Percentiles rank a stretch among this genome's conserved stretches.
Evolutionary conservation across 2,888 invertebrate species (phyloP).

Genomic region (Thymelicus lineola): DNA sequence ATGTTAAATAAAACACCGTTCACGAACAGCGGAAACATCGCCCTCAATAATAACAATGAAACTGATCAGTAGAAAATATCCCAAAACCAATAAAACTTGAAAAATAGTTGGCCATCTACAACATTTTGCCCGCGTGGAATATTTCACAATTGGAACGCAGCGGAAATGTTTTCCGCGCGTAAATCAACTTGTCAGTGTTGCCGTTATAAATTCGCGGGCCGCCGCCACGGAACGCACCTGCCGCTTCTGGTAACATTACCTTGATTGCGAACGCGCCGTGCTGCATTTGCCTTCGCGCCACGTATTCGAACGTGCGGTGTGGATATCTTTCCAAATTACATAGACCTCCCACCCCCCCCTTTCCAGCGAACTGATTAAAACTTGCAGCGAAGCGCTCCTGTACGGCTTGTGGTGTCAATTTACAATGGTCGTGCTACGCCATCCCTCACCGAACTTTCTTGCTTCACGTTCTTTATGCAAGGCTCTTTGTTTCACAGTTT

Average conservation of each 20-base stretch:
- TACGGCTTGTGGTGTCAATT: slow-evolving; percentile 24
- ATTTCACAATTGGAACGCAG: slow-evolving; percentile 67
- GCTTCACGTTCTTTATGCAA: slow-evolving; percentile 57
- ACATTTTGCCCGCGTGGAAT: slow-evolving; percentile 51
- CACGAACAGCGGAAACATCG: slow-evolving; percentile 21
- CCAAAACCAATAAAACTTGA: slow-evolving; percentile 37
- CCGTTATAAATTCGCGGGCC: slow-evolving; percentile 76
- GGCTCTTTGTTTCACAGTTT: slow-evolving; percentile 62
- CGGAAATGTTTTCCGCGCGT: slow-evolving; percentile 69
- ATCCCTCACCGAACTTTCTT: slow-evolving; percentile 59
- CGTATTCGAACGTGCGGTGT: slow-evolving; percentile 50
- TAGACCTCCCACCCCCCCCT: slow-evolving; percentile 42
- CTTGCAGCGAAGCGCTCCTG: slow-evolving; percentile 14
- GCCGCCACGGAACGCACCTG: slow-evolving; percentile 71
- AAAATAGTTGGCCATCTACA: slow-evolving; percentile 36
- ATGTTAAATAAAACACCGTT: slow-evolving; percentile 15
- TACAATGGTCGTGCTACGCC: slow-evolving; percentile 33
- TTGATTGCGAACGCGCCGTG: slow-evolving; percentile 69
- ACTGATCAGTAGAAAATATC: slow-evolving; percentile 33
- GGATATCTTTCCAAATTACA: slow-evolving; percentile 45
- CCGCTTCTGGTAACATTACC: slow-evolving; percentile 71
- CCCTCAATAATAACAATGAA: slow-evolving; percentile 34
- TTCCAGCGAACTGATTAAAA: slow-evolving; percentile 15
- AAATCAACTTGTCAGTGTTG: slow-evolving; percentile 80
- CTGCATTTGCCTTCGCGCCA: slow-evolving; percentile 65